phyloP scores from a whole-genome alignment of 2,888 invertebrate genomes.

The Nysson spinosus region DNA sequence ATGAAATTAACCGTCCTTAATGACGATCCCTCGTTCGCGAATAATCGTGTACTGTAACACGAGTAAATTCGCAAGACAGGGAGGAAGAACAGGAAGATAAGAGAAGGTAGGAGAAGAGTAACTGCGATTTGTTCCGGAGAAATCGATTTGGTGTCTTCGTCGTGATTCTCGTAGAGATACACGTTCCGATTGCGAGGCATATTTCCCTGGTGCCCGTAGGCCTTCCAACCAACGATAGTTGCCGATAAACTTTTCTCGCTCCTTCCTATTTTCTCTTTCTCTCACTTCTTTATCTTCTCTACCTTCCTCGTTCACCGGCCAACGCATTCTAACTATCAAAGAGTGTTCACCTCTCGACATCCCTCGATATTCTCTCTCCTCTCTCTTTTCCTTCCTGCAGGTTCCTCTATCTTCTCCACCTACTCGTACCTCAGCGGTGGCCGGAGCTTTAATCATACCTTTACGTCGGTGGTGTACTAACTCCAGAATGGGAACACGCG shows the following conservation, averaged over 20 bases:
- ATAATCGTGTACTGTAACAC: neutral
- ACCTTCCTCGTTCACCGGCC: too few relatives aligned
- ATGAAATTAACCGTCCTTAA: conserved; percentile 28
- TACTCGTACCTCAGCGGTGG: too few relatives aligned
- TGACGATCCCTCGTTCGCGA: neutral
- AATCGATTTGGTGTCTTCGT: conserved; percentile 41
- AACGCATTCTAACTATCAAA: too few relatives aligned
- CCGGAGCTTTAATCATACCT: neutral
- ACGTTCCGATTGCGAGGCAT: conserved; percentile 41
- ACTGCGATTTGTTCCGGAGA: conserved; percentile 39
- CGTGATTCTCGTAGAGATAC: conserved; percentile 41
- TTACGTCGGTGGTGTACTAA: neutral
- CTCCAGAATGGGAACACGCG: neutral
- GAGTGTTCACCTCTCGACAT: too few relatives aligned
- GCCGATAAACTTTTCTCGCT: conserved; percentile 38
- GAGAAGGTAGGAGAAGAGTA: neutral
- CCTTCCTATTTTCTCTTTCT: neutral
- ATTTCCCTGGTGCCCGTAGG: conserved; percentile 47
- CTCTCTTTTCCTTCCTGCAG: neutral
- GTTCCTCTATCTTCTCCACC: neutral
- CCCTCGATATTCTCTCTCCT: conserved; percentile 3
- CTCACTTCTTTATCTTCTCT: neutral
- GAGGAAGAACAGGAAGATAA: neutral
- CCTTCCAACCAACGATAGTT: conserved; percentile 35
- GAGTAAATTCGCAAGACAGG: too few relatives aligned